These are phyloP conservation scores for Ophraella communa DNA, from an alignment of 2,888 invertebrate genomes.

Conservation along the genomic window DNA sequence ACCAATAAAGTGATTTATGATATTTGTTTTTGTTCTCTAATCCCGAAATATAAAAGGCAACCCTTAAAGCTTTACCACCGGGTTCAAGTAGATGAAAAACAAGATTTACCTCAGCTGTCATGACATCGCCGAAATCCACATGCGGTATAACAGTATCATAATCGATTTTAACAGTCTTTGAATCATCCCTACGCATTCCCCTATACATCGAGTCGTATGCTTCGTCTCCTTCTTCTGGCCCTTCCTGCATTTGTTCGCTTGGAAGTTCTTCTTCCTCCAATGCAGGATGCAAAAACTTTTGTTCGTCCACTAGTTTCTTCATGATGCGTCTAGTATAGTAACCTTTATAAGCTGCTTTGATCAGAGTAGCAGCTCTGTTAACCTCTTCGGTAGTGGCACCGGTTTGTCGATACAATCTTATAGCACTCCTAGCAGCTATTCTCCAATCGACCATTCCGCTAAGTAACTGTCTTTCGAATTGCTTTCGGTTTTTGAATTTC, in stretches of 20 bases:
- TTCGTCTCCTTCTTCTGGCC: conserved; percentile 13
- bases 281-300: conserved; percentile 9
- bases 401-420: conserved; percentile 53
- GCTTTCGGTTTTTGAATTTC: conserved; percentile 34
- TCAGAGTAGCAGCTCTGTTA: conserved; percentile 56
- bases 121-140: conserved; percentile 44
- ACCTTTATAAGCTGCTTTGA: conserved; percentile 59
- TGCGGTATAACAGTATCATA: conserved; percentile 46
- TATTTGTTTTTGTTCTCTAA: no score
- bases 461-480: conserved; percentile 49
- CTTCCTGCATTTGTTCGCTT: no score
- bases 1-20: no score
- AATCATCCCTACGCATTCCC: background rate
- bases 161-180: conserved; percentile 43
- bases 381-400: conserved; percentile 56
- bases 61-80: background rate
- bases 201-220: background rate
- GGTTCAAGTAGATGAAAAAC: no score
- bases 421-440: conserved; percentile 56
- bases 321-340: conserved; percentile 56
- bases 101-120: background rate
- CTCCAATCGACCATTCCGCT: conserved; percentile 58
- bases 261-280: conserved; percentile 21
- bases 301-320: conserved; percentile 42
- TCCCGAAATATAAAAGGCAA: background rate